These are phyloP conservation scores for Anguilla japonica DNA, from an alignment of 2,113 vertebrate species.

Conservation along the genomic window DNA sequence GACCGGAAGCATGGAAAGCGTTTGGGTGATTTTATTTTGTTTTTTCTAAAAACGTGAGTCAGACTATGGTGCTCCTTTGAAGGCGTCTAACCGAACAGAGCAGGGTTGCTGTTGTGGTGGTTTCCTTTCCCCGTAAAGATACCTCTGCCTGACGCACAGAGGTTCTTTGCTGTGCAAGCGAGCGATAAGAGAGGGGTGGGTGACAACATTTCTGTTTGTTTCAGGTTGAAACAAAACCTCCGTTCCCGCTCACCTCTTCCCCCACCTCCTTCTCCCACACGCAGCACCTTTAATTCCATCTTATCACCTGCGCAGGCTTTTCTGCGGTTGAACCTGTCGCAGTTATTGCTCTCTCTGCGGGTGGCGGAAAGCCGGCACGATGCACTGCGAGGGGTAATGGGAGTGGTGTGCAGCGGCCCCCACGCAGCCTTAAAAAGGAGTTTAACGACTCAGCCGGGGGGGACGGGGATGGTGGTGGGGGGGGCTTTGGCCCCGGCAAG, in stretches of 20 bases:
- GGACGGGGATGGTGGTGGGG: too few species aligned
- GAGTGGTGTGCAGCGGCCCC: conserved; percentile 59
- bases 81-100: background rate
- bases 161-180: background rate
- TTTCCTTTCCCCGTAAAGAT: background rate
- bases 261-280: conserved; percentile 28
- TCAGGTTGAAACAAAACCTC: background rate
- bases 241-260: background rate
- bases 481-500: conserved; percentile 58
- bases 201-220: background rate
- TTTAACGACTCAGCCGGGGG: conserved; percentile 69
- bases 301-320: conserved; percentile 25
- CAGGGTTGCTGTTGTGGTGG: background rate
- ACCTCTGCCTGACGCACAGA: background rate
- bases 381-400: conserved; percentile 68
- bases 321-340: background rate
- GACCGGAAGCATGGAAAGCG: background rate
- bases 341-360: conserved; percentile 54
- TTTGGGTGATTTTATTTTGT: background rate
- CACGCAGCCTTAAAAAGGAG: conserved; percentile 66
- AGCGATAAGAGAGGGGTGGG: background rate
- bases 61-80: background rate
- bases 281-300: conserved; percentile 11
- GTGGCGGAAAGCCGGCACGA: conserved; percentile 64
- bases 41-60: too few species aligned